Conservation (phyloP, 2,797 vertebrate species). For the Hydrocynus forskahlii region DNA sequence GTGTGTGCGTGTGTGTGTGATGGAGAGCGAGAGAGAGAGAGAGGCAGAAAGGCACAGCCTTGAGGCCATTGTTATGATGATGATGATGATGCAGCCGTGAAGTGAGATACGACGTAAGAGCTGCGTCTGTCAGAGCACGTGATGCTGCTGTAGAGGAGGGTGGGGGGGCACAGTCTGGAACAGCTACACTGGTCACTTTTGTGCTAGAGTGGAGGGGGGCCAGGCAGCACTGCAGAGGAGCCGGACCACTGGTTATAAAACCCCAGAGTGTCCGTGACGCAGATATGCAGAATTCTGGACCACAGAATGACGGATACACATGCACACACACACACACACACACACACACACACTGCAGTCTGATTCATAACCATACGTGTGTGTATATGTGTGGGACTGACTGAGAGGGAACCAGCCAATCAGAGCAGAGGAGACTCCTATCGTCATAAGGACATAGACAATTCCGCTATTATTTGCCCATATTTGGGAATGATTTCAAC, state of each 20-base stretch:
- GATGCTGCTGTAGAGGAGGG: constrained; percentile 49
- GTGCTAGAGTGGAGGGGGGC: constrained; percentile 35
- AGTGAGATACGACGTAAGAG: constrained; percentile 40
- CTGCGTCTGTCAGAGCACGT: constrained; percentile 58
- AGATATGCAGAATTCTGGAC: constrained; percentile 38
- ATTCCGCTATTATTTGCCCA: constrained; percentile 51
- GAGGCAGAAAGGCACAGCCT: no score
- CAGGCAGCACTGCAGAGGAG: constrained; percentile 35
- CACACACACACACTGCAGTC: constrained; percentile 35
- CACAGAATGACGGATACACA: constrained; percentile 49
- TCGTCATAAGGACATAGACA: constrained; percentile 51
- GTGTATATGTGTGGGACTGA: constrained; percentile 28
- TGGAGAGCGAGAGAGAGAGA: no score
- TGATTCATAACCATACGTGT: constrained; percentile 42
- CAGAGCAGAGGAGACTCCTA: constrained; percentile 49
- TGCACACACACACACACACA: background rate
- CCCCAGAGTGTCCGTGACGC: constrained; percentile 57
- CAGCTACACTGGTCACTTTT: constrained; percentile 46
- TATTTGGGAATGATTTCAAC: constrained; percentile 57
- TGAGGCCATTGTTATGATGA: constrained; percentile 1
- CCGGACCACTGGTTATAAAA: constrained; percentile 52
- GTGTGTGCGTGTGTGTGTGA: background rate
- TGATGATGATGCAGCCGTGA: constrained; percentile 36
- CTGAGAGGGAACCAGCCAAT: constrained; percentile 44
- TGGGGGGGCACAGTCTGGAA: constrained; percentile 39